These are phyloP conservation scores for Lasioglossum zephyrum DNA, from an alignment of 2,888 invertebrate species.

Conservation along the genomic window DNA sequence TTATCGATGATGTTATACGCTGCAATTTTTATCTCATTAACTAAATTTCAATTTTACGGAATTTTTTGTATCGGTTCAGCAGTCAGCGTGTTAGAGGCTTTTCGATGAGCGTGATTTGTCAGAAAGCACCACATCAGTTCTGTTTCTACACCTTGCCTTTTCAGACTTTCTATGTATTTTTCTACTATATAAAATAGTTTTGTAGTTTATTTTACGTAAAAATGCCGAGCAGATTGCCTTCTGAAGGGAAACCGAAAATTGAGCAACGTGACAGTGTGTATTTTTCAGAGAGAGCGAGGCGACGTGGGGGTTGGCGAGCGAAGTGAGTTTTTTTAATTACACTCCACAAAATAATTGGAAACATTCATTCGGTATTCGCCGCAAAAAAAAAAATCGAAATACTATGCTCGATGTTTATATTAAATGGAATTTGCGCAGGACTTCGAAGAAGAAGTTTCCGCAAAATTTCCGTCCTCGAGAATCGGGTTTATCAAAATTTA, in stretches of 20 bases:
- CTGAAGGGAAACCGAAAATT: too few species aligned
- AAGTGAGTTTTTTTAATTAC: not conserved
- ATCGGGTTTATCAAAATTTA: not conserved
- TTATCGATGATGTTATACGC: not conserved
- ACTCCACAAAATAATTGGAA: not conserved
- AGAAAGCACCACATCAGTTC: not conserved
- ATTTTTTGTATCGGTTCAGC: not conserved
- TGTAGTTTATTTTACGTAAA: too few species aligned
- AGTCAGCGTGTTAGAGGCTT: not conserved
- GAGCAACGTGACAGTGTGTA: too few species aligned
- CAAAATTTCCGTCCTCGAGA: not conserved
- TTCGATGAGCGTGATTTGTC: not conserved
- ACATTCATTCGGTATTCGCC: too few species aligned
- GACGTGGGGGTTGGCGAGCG: too few species aligned
- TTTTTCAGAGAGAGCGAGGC: too few species aligned
- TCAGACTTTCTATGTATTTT: not conserved
- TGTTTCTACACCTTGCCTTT: not conserved
- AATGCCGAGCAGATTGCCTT: too few species aligned
- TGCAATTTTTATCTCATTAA: not conserved
- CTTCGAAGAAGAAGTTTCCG: not conserved
- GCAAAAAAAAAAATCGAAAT: too few species aligned
- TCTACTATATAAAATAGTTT: too few species aligned
- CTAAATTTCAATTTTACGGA: not conserved
- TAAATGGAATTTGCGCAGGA: not conserved
- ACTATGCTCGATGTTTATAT: not conserved